Percentiles rank a stretch among this genome's conserved stretches.
These are phyloP conservation scores for Lepisosteus oculatus DNA, from an alignment of 2,113 vertebrate species.

Conservation along the genomic window DNA sequence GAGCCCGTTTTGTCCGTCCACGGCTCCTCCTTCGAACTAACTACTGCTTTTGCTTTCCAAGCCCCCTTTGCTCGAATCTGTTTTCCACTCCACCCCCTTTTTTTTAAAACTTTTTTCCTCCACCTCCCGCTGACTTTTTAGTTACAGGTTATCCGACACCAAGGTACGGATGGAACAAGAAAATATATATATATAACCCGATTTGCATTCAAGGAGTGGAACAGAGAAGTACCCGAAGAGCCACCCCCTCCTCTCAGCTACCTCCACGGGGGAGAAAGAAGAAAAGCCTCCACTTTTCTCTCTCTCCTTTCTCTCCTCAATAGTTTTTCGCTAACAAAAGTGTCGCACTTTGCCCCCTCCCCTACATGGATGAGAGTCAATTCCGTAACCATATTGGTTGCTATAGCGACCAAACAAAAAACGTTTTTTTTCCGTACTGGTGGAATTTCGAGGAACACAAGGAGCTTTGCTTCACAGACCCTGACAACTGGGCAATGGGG, in stretches of 20 bases:
- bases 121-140: constrained; percentile 1
- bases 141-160: constrained; percentile 6
- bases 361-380: background rate
- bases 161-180: constrained; percentile 3
- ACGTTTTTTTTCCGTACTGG: constrained; percentile 3
- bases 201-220: background rate
- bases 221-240: background rate
- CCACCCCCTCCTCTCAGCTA: background rate
- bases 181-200: background rate
- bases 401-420: constrained; percentile 18
- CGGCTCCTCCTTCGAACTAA: constrained; percentile 16
- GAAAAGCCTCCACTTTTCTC: background rate
- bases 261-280: background rate
- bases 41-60: constrained; percentile 14
- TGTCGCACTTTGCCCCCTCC: background rate
- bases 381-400: constrained; percentile 15
- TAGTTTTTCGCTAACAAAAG: background rate
- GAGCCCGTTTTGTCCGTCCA: constrained; percentile 7
- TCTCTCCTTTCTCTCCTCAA: background rate
- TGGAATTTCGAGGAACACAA: constrained; percentile 10
- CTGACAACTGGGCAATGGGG: background rate
- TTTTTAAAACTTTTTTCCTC: constrained; percentile 28
- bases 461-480: background rate
- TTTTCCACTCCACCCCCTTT: constrained; percentile 33
- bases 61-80: background rate